These are phyloP conservation scores for Ctena decussata DNA, from an alignment of 2,888 invertebrate species.

Conservation along the genomic window DNA sequence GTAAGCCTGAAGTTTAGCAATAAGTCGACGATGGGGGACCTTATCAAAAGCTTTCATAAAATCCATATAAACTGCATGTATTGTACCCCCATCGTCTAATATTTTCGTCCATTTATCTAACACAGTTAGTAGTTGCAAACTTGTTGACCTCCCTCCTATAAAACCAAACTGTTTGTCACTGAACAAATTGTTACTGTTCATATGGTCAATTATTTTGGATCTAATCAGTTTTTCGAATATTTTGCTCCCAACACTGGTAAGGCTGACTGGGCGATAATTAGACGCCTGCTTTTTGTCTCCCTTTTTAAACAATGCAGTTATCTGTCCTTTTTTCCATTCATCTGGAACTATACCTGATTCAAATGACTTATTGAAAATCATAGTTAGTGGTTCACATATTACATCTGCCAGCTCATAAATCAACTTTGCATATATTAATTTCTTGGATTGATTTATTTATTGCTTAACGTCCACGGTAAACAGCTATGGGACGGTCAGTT, in stretches of 20 bases:
- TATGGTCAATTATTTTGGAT: conserved; percentile 18
- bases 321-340: conserved; percentile 7
- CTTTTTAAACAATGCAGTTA: conserved; percentile 27
- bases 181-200: conserved; percentile 25
- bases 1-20: not conserved
- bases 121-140: conserved; percentile 19
- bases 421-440: no score
- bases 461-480: no score
- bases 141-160: conserved; percentile 18
- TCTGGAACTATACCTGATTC: not conserved
- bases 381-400: not conserved
- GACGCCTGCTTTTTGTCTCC: conserved; percentile 18
- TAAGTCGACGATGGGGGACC: not conserved
- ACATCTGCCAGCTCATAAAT: not conserved
- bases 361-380: conserved; percentile 2
- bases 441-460: no score
- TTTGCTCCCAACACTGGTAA: conserved; percentile 1
- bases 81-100: not conserved
- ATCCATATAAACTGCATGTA: not conserved
- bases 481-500: no score
- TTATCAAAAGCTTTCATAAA: conserved; percentile 10
- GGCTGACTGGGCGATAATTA: conserved; percentile 35
- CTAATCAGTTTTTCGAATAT: conserved; percentile 21
- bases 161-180: conserved; percentile 42
- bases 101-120: conserved; percentile 3